Percentiles rank a stretch among this genome's conserved stretches.
phyloP scores from a whole-genome alignment of 2,797 vertebrate genomes.

The Brachymystax lenok region DNA sequence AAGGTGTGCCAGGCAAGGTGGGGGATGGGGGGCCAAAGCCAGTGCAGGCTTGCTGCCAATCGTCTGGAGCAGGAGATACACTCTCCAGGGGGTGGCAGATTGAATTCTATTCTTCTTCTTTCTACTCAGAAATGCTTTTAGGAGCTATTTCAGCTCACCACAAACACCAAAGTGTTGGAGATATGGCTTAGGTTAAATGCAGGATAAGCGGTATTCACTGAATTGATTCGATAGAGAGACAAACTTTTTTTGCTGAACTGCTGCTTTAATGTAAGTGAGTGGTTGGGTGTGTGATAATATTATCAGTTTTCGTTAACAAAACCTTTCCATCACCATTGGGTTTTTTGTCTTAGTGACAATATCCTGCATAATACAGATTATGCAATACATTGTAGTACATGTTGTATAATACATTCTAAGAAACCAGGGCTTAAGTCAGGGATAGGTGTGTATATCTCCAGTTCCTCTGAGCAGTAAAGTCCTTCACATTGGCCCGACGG shows the following conservation, averaged over 20 bases:
- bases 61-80: background rate
- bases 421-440: background rate
- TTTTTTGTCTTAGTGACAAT: background rate
- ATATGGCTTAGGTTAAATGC: conserved; percentile 21
- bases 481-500: conserved; percentile 20
- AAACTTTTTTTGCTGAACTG: conserved; percentile 1
- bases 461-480: background rate
- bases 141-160: conserved; percentile 37
- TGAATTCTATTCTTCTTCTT: conserved; percentile 39
- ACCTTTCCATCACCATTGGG: background rate
- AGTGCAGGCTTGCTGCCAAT: conserved; percentile 16
- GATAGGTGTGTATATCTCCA: background rate
- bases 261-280: conserved; percentile 8
- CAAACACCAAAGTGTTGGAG: conserved; percentile 20
- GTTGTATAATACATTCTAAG: background rate
- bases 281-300: background rate
- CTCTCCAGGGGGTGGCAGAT: conserved; percentile 22
- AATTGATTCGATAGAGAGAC: conserved; percentile 33
- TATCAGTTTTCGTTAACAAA: background rate
- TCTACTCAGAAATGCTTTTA: conserved; percentile 44
- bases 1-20: conserved; percentile 49
- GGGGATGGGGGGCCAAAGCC: conserved; percentile 2
- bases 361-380: background rate
- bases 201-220: conserved; percentile 25
- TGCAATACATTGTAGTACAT: background rate